phyloP scores from a whole-genome alignment of 2,888 invertebrate species.

The Polia nebulosa region DNA sequence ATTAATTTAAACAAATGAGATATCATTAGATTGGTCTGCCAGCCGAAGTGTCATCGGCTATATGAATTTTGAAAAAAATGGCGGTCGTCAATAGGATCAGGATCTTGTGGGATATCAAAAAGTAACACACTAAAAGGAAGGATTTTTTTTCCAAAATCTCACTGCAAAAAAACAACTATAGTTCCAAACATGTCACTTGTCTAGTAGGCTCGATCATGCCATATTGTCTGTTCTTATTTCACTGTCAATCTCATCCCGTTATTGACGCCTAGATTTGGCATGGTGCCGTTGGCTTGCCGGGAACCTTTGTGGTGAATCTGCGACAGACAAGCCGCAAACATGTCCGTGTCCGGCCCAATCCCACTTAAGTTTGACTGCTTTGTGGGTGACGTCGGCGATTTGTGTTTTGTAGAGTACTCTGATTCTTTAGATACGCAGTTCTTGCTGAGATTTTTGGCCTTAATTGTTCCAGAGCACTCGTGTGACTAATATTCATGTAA shows the following conservation, averaged over 20 bases:
- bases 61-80: too few relatives aligned
- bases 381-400: neutral
- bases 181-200: too few relatives aligned
- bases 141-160: too few relatives aligned
- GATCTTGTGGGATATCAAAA: too few relatives aligned
- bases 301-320: neutral
- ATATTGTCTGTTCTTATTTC: neutral
- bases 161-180: too few relatives aligned
- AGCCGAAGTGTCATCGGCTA: too few relatives aligned
- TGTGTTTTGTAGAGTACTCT: neutral
- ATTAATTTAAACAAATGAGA: too few relatives aligned
- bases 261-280: neutral
- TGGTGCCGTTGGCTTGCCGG: neutral
- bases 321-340: conserved; percentile 5
- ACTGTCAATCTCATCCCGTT: neutral
- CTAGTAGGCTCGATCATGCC: neutral
- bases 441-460: neutral
- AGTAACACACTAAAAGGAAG: too few relatives aligned
- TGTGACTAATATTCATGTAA: neutral
- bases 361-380: neutral
- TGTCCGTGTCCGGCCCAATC: neutral
- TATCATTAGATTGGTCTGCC: too few relatives aligned
- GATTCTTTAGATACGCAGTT: neutral
- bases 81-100: too few relatives aligned
- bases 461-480: neutral